Percentiles rank a stretch among this genome's conserved stretches.
Evolutionary conservation across 2,888 invertebrate species (phyloP).

Genomic region (Timema cristinae): DNA sequence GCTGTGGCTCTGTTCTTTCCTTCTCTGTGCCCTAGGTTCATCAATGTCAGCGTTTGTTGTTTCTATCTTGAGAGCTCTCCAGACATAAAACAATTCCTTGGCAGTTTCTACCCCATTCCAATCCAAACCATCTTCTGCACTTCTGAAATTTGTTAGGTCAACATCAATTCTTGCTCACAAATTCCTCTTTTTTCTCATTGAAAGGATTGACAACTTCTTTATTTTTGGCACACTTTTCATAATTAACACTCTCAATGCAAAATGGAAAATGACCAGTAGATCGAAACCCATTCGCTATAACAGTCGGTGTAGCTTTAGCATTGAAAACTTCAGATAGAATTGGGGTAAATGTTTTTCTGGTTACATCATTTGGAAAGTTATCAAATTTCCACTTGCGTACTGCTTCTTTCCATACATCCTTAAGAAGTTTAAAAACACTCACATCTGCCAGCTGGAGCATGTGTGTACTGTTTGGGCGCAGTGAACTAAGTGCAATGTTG

Average conservation of each 20-base stretch:
- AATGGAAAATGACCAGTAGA: constrained; percentile 10
- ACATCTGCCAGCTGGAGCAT: constrained; percentile 2
- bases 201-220: constrained; percentile 7
- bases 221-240: background rate
- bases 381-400: background rate
- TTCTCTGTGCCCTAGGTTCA: too few relatives aligned
- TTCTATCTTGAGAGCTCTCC: background rate
- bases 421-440: constrained; percentile 1
- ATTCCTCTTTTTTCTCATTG: background rate
- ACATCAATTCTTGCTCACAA: background rate
- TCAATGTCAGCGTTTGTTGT: too few relatives aligned
- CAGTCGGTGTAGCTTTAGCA: background rate
- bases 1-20: too few relatives aligned
- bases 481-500: too few relatives aligned
- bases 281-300: background rate
- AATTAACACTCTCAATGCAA: background rate
- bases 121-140: background rate
- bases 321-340: constrained; percentile 13
- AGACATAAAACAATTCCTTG: constrained; percentile 8
- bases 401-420: constrained; percentile 2
- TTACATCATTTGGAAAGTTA: background rate
- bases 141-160: too few relatives aligned
- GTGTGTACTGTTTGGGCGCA: background rate
- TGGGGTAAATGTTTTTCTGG: background rate
- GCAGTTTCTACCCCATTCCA: constrained; percentile 4